Evolutionary conservation across 1,140 invertebrate genomes (phyloP), one percentile per base, ranked within the genome.

Genomic region (Papilio polyxenes): DNA sequence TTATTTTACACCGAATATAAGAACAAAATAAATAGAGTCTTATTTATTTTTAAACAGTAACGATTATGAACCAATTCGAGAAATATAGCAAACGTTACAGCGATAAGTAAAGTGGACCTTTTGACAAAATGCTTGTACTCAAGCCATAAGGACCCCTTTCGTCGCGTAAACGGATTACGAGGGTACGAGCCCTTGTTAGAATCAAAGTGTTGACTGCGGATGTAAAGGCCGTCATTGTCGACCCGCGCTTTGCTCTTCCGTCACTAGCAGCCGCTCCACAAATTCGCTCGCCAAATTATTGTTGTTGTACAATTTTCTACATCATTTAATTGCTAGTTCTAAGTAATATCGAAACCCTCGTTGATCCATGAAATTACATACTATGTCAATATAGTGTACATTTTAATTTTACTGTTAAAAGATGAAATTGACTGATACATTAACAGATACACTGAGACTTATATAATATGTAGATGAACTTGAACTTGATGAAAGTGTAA

Each of bases 121-220:
- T 85, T 85, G 86, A 89, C 88, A 88, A 88, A 88, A 88, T 86
- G 86, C 83, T 83, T 84, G 82, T 84, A 88, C 83, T 88, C 84
- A 81, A 75, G 81, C 82, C 85, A 83, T 85, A 88, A 88, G 87
- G 83, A 83, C 79, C 86, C 85, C 85, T 89, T 84, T 86, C 82
- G 85, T 84, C 69, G 83, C 85, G 85, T 90, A 91, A 91, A 91
- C 87, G 88, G 89, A 91, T 91, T 91, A 91, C 84, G 85, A 89
- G 87, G 89, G 88, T 88, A 85, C 85, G 80, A 79, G 81, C 87
- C 86, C 89, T 91, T 90, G 87, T 90, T 89, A 89, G 87, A 89
- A 90, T 90, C 88, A 89, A 89, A 89, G 89, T 89, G 89, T 90
- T 89, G 89, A 87, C 88, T 87, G 86, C 82, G 80, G 85, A 85